phyloP scores from a whole-genome alignment of 2,888 invertebrate species.

The Tetragnatha montana region DNA sequence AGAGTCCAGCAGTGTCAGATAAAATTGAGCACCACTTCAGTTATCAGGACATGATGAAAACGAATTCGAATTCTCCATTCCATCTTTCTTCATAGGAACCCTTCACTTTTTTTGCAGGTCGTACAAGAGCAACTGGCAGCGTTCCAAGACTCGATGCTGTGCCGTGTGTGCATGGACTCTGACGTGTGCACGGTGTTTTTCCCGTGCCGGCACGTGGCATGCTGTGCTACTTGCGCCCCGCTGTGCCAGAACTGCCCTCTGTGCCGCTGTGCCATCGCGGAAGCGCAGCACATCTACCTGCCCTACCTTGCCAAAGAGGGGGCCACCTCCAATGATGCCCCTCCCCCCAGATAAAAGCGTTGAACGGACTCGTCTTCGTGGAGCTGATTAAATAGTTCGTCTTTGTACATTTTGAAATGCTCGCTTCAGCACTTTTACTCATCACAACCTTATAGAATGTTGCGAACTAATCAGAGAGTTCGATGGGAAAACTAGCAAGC shows the following conservation, averaged over 20 bases:
- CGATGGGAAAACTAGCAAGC: no score
- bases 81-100: no score
- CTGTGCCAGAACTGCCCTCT: slow-evolving; percentile 85
- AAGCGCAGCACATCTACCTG: slow-evolving; percentile 78
- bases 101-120: slow-evolving; percentile 76
- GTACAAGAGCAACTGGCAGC: slow-evolving; percentile 79
- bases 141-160: slow-evolving; percentile 84
- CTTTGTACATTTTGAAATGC: no score
- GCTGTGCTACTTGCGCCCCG: slow-evolving; percentile 86
- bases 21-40: neutral
- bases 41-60: neutral
- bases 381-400: no score
- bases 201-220: slow-evolving; percentile 91
- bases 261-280: slow-evolving; percentile 84
- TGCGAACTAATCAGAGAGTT: no score
- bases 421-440: no score
- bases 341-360: no score
- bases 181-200: slow-evolving; percentile 88
- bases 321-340: no score
- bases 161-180: slow-evolving; percentile 91
- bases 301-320: slow-evolving; percentile 69
- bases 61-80: no score
- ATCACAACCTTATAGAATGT: no score
- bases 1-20: no score
- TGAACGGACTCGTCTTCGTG: no score